phyloP scores from a whole-genome alignment of 1,140 invertebrate genomes.

The Drosophila lacteicornis region DNA sequence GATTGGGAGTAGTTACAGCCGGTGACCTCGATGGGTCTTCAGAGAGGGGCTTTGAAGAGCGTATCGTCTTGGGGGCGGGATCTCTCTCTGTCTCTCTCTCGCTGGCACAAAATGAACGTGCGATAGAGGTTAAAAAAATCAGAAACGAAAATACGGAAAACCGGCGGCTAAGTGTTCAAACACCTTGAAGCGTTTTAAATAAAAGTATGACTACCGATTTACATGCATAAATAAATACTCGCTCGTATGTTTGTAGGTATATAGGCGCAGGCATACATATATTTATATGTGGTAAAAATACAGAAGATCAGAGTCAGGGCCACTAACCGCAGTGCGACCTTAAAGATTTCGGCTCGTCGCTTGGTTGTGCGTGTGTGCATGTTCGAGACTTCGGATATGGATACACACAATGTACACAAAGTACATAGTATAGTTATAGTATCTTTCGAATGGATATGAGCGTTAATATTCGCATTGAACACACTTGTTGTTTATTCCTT shows the following conservation, averaged over 20 bases:
- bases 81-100: neutral
- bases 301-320: constrained; percentile 81
- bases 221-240: constrained; percentile 54
- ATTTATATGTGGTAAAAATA: constrained; percentile 58
- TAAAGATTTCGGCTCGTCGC: constrained; percentile 53
- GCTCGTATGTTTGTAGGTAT: constrained; percentile 35
- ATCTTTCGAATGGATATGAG: constrained; percentile 30
- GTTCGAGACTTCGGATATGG: constrained; percentile 13
- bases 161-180: constrained; percentile 30
- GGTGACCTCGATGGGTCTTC: constrained; percentile 28
- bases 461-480: constrained; percentile 42
- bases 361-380: constrained; percentile 23
- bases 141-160: constrained; percentile 50
- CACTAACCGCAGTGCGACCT: constrained; percentile 69
- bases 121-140: constrained; percentile 33
- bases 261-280: constrained; percentile 31
- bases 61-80: constrained; percentile 26
- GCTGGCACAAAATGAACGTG: constrained; percentile 19
- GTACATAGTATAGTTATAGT: constrained; percentile 14
- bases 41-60: constrained; percentile 26
- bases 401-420: constrained; percentile 30
- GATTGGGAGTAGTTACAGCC: constrained; percentile 22
- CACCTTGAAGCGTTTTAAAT: constrained; percentile 43
- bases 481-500: constrained; percentile 38
- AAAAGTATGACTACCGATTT: constrained; percentile 58